Evolutionary conservation across 1,140 invertebrate species (phyloP).

Genomic region (Drosophila lini): DNA sequence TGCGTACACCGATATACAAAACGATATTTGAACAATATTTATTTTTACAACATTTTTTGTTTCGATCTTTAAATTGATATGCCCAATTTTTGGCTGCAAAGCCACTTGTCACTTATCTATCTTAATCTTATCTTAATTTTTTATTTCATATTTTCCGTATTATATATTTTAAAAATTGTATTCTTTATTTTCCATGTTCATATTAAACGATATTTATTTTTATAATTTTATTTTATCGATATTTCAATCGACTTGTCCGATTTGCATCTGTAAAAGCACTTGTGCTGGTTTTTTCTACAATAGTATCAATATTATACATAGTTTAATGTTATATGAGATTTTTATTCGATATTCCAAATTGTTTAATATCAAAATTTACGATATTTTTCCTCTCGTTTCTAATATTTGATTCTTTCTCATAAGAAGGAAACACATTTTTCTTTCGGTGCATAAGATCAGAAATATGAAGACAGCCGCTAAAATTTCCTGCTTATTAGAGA

Average conservation of each 20-base stretch:
- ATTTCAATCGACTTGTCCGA: background rate
- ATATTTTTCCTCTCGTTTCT: background rate
- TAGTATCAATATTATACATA: background rate
- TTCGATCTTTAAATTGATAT: background rate
- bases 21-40: background rate
- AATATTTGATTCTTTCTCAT: background rate
- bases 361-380: background rate
- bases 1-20: background rate
- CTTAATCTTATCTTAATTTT: no score
- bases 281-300: background rate
- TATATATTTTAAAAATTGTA: no score
- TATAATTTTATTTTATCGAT: background rate
- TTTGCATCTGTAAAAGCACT: no score
- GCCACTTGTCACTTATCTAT: no score
- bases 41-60: background rate
- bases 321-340: background rate
- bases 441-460: background rate
- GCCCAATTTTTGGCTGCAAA: no score
- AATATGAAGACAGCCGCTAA: conserved; percentile 10
- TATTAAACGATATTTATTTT: no score
- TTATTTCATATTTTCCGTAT: no score
- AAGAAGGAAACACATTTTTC: background rate
- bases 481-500: conserved; percentile 44
- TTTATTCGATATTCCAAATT: no score
- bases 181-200: no score